Percentiles rank a stretch among this genome's conserved stretches.
These are phyloP conservation scores for Clarias fuscus DNA, from an alignment of 2,797 vertebrate species.

Conservation along the genomic window DNA sequence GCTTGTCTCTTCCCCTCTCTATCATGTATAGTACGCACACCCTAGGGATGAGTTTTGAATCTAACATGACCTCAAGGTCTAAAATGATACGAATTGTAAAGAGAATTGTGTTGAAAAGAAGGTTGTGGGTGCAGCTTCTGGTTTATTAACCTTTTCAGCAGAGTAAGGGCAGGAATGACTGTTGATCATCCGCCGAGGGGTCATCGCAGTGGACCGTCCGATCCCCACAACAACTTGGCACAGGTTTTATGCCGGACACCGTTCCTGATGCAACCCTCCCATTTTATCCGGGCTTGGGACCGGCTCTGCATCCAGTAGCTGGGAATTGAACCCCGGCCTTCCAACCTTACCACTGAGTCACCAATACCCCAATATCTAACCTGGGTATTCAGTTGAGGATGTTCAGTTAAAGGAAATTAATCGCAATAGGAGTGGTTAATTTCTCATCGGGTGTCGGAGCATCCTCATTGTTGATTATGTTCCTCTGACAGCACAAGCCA, in stretches of 20 bases:
- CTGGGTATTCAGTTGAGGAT: not conserved
- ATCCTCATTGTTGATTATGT: not conserved
- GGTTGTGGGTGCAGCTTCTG: not conserved
- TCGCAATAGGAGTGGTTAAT: not conserved
- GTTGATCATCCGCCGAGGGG: no score
- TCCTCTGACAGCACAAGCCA: not conserved
- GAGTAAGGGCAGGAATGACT: no score
- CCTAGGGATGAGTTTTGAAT: not conserved
- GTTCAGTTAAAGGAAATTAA: not conserved
- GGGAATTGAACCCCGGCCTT: no score
- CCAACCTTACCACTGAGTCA: no score
- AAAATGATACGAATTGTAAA: not conserved
- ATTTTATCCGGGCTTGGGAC: no score
- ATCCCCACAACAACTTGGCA: no score
- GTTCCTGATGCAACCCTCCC: no score
- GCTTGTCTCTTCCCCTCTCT: not conserved
- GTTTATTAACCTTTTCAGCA: constrained; percentile 8
- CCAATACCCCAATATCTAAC: no score
- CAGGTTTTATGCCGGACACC: no score
- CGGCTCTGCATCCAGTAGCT: no score
- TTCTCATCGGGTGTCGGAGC: not conserved
- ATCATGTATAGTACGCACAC: not conserved
- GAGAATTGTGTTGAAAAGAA: not conserved
- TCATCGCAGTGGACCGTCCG: no score
- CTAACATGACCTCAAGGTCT: not conserved